phyloP scores from a whole-genome alignment of 1,140 invertebrate genomes.

The Akabosia matsudoensis region DNA sequence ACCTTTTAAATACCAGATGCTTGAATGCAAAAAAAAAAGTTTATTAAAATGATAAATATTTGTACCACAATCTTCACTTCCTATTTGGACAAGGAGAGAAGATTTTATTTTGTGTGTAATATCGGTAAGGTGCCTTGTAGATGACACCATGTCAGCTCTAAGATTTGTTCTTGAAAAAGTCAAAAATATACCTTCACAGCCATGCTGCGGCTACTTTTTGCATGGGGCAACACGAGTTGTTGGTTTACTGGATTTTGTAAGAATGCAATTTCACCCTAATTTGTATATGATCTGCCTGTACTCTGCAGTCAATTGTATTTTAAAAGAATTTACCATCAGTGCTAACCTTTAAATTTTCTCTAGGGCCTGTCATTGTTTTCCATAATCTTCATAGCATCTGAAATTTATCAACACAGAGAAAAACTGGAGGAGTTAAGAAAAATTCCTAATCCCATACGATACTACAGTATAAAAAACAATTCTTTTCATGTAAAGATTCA shows the following conservation, averaged over 20 bases:
- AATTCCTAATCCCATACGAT: neutral
- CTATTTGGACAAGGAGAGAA: too few species aligned
- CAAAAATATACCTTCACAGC: neutral
- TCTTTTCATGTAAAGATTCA: neutral
- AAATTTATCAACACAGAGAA: neutral
- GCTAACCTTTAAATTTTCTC: neutral
- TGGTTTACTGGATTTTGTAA: conserved; percentile 29
- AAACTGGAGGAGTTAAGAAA: neutral
- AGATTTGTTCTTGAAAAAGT: neutral
- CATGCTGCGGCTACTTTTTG: conserved; percentile 32
- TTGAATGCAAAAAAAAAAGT: too few species aligned
- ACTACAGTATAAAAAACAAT: neutral
- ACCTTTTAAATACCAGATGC: too few species aligned
- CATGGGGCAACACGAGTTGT: conserved; percentile 27
- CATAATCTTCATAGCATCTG: neutral
- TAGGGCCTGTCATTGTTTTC: neutral
- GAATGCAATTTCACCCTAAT: neutral
- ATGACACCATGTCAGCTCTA: neutral
- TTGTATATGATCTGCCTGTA: too few species aligned
- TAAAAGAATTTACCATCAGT: neutral
- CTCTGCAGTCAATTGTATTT: neutral
- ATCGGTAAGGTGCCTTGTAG: too few species aligned
- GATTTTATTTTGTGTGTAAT: neutral
- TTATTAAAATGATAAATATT: neutral
- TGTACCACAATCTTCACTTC: neutral